These are phyloP conservation scores for Dromaius novaehollandiae DNA, from an alignment of 2,113 vertebrate genomes.

Conservation along the genomic window DNA sequence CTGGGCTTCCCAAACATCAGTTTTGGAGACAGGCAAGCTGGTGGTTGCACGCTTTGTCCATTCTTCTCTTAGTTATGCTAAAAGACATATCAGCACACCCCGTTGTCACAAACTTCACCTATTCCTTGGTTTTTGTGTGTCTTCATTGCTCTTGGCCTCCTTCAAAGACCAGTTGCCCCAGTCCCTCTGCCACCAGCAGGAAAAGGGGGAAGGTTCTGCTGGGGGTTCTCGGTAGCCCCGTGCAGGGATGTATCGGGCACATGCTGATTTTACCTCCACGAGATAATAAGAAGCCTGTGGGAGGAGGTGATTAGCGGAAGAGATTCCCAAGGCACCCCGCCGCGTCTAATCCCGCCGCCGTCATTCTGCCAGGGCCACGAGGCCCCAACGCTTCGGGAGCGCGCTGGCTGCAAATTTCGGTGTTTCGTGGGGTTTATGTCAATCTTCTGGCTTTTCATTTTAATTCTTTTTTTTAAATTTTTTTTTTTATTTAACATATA, in stretches of 20 bases:
- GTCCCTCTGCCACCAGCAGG: neutral
- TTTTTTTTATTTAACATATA: conserved; percentile 37
- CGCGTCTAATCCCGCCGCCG: conserved; percentile 22
- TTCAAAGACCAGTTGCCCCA: neutral
- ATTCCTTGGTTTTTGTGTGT: neutral
- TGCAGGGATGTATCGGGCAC: neutral
- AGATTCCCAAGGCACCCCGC: neutral
- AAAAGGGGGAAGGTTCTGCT: neutral
- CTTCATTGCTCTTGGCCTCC: neutral
- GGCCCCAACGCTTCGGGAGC: neutral
- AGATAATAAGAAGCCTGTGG: neutral
- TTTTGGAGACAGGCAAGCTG: neutral
- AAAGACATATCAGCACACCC: neutral
- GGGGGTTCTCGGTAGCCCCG: neutral
- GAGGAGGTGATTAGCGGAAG: neutral
- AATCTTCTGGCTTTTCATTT: conserved; percentile 34
- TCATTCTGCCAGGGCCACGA: neutral
- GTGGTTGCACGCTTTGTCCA: accelerated
- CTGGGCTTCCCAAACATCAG: neutral
- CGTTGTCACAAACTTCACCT: neutral
- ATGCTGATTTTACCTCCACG: neutral
- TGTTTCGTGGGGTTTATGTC: conserved; percentile 20
- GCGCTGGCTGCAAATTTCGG: neutral
- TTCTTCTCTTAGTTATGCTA: neutral
- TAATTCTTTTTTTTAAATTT: neutral